phyloP scores from a whole-genome alignment of 1,140 invertebrate species.

The Drosophila nebulosa region DNA sequence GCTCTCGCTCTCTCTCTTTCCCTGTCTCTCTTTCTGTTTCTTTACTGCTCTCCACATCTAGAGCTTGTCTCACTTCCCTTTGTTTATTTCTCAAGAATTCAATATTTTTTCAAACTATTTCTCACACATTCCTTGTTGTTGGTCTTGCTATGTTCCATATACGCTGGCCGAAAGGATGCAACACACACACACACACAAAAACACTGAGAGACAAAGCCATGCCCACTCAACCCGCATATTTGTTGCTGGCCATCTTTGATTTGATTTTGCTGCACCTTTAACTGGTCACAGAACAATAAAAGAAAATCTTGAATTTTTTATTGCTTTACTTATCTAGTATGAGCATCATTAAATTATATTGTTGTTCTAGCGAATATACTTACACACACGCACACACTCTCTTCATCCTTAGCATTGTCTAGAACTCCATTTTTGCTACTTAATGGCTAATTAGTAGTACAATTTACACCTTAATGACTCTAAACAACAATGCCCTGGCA shows the following conservation, averaged over 20 bases:
- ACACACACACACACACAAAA: constrained; percentile 9
- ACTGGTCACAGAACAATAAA: background rate
- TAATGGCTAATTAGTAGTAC: constrained; percentile 78
- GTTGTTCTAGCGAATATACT: constrained; percentile 36
- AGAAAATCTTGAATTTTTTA: constrained; percentile 36
- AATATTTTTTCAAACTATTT: constrained; percentile 71
- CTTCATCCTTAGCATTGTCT: constrained; percentile 8
- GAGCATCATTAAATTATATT: constrained; percentile 62
- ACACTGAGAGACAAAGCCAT: background rate
- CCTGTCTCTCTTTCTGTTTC: background rate
- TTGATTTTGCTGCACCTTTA: constrained; percentile 25
- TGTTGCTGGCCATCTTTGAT: background rate
- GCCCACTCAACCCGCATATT: background rate
- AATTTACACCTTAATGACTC: constrained; percentile 77
- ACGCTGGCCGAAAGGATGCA: constrained; percentile 30
- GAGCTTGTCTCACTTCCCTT: constrained; percentile 54
- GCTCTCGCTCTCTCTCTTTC: background rate
- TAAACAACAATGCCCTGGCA: constrained; percentile 61
- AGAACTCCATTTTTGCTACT: constrained; percentile 50
- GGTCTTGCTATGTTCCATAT: constrained; percentile 21
- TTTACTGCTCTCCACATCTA: background rate
- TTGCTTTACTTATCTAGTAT: constrained; percentile 51
- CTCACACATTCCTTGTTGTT: constrained; percentile 46
- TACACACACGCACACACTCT: constrained; percentile 14
- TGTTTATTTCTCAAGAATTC: constrained; percentile 75